Conservation (phyloP, 2,113 vertebrate genomes). For the Pica pica region DNA sequence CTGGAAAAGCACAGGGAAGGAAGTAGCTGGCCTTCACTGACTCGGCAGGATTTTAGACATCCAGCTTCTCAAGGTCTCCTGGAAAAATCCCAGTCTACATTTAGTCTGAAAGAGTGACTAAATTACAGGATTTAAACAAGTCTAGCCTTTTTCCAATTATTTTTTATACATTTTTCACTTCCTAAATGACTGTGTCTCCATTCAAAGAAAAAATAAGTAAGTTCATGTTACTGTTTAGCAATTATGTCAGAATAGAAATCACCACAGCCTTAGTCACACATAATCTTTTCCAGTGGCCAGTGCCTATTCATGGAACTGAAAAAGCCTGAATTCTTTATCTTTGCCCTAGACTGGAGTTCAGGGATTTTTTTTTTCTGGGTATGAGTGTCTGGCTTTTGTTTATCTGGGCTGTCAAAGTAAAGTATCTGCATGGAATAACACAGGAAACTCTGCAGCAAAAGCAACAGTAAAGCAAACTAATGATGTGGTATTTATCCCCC, state of each 20-base stretch:
- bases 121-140: not conserved
- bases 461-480: constrained; percentile 44
- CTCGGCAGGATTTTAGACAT: not conserved
- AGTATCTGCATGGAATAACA: constrained; percentile 68
- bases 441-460: constrained; percentile 64
- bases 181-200: not conserved
- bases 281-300: constrained; percentile 54
- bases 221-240: not conserved
- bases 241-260: not conserved
- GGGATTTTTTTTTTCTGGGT: constrained; percentile 67
- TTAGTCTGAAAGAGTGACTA: not conserved
- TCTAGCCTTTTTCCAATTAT: not conserved
- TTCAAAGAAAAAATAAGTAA: not conserved
- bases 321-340: constrained; percentile 68
- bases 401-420: constrained; percentile 74
- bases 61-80: not conserved
- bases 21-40: not conserved
- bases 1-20: not conserved
- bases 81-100: not conserved
- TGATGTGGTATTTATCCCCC: constrained; percentile 12
- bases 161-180: not conserved
- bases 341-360: constrained; percentile 69
- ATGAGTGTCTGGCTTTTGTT: constrained; percentile 68
- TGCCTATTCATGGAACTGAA: constrained; percentile 58
- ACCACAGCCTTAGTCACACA: constrained; percentile 31